Percentiles rank a stretch among this genome's conserved stretches.
These are phyloP conservation scores for Lamellibrachia luymesi DNA, from an alignment of 1,140 invertebrate species.

Conservation along the genomic window DNA sequence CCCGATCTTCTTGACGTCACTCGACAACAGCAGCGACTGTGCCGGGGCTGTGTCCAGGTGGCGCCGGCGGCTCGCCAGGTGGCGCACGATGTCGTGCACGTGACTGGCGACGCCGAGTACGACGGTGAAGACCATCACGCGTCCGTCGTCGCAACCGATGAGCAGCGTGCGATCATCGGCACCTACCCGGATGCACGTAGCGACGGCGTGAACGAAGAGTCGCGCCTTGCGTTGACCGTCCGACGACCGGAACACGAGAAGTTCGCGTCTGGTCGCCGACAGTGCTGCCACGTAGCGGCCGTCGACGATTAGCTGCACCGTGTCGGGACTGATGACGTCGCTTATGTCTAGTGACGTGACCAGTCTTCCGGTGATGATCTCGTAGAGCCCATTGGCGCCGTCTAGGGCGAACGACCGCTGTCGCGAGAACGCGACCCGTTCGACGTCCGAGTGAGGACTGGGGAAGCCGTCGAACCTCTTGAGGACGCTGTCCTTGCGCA, in stretches of 20 bases:
- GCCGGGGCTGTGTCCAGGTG: neutral
- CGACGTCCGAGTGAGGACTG: slow-evolving; percentile 30
- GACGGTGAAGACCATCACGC: slow-evolving; percentile 43
- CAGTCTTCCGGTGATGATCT: neutral
- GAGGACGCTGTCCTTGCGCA: slow-evolving; percentile 33
- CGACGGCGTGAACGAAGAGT: slow-evolving; percentile 44
- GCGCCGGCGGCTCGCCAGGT: slow-evolving; percentile 35
- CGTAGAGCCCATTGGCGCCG: slow-evolving; percentile 3
- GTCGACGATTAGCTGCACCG: slow-evolving; percentile 34
- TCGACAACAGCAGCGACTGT: neutral
- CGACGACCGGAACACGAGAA: slow-evolving; percentile 35
- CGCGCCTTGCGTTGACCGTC: slow-evolving; percentile 37
- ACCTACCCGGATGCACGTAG: slow-evolving; percentile 38
- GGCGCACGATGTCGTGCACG: slow-evolving; percentile 38
- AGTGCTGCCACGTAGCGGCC: slow-evolving; percentile 41
- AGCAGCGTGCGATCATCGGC: slow-evolving; percentile 49
- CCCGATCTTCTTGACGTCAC: slow-evolving; percentile 9
- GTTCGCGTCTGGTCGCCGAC: slow-evolving; percentile 27
- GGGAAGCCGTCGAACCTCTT: slow-evolving; percentile 35
- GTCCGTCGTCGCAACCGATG: slow-evolving; percentile 46
- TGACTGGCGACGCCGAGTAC: slow-evolving; percentile 45
- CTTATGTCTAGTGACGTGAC: neutral
- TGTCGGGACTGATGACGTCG: neutral
- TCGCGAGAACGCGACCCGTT: slow-evolving; percentile 13
- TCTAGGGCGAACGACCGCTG: slow-evolving; percentile 28